These are phyloP conservation scores for Mystacides longicornis DNA, from an alignment of 2,888 invertebrate genomes.

Conservation along the genomic window DNA sequence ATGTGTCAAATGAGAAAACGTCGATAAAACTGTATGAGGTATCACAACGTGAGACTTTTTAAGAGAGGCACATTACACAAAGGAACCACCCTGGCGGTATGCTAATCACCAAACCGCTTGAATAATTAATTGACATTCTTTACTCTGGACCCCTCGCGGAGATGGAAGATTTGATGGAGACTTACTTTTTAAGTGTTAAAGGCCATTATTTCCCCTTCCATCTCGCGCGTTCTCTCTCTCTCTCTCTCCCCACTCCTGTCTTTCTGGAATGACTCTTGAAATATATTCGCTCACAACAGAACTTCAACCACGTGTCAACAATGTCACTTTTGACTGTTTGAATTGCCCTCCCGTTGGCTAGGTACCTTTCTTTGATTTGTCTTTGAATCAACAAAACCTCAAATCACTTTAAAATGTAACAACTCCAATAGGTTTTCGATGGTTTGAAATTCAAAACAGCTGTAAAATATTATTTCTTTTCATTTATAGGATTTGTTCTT, in stretches of 20 bases:
- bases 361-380: no score
- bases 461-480: no score
- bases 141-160: conserved; percentile 26
- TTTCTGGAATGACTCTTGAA: not conserved
- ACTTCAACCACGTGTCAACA: not conserved
- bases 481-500: no score
- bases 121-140: conserved; percentile 28
- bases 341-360: no score
- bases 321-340: no score
- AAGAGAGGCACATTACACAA: not conserved
- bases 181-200: conserved; percentile 26
- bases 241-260: not conserved
- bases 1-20: no score
- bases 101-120: conserved; percentile 27
- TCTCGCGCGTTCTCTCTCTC: not conserved
- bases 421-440: no score
- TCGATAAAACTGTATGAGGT: no score
- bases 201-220: conserved; percentile 24
- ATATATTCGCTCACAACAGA: not conserved
- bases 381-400: no score
- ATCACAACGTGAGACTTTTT: no score
- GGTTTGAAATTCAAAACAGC: no score
- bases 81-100: conserved; percentile 21
- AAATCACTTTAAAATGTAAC: no score
- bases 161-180: conserved; percentile 23